Conservation (phyloP, 2,113 vertebrate genomes). For the Callipepla squamata region DNA sequence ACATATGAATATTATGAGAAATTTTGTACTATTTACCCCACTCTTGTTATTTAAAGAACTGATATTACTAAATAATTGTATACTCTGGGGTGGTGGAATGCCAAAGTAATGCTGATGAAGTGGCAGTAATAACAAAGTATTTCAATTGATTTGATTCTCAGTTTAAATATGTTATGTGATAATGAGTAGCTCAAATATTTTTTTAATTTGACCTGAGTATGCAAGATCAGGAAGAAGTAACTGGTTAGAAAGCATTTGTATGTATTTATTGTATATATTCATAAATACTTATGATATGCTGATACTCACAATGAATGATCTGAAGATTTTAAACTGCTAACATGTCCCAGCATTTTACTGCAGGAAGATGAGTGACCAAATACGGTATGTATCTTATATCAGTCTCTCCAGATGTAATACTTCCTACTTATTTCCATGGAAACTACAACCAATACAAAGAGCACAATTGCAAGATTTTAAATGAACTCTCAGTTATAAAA, state of each 20-base stretch:
- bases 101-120: not conserved
- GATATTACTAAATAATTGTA: not conserved
- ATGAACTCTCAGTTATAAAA: too few relatives aligned
- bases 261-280: too few relatives aligned
- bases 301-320: not conserved
- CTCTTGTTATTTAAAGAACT: not conserved
- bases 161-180: not conserved
- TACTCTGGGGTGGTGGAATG: not conserved
- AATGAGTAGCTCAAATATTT: not conserved
- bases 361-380: not conserved
- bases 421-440: too few relatives aligned
- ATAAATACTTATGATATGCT: not conserved
- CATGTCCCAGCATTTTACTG: not conserved
- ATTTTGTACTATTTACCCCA: not conserved
- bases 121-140: not conserved
- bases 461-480: too few relatives aligned
- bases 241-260: not conserved
- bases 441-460: too few relatives aligned
- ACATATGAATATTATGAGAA: not conserved
- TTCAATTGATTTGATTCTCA: not conserved
- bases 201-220: not conserved
- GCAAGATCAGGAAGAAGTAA: not conserved
- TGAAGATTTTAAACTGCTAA: not conserved
- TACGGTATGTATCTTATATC: too few relatives aligned
- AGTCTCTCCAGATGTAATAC: too few relatives aligned